These are phyloP conservation scores for Ophion ventricosus DNA, from an alignment of 2,888 invertebrate genomes.

Conservation along the genomic window DNA sequence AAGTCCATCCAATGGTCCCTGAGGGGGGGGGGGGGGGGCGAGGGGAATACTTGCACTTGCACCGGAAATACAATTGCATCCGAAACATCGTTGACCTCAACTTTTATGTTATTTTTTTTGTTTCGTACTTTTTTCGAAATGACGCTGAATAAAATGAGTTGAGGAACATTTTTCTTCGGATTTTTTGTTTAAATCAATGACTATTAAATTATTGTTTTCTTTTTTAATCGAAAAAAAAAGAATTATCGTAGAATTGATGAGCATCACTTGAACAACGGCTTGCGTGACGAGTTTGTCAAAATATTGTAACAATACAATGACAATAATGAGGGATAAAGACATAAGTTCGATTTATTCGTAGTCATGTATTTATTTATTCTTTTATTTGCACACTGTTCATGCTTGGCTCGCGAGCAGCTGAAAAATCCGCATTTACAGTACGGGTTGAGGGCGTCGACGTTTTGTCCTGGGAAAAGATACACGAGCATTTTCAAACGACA, in stretches of 20 bases:
- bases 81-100: neutral
- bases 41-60: conserved; percentile 17
- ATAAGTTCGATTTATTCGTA: neutral
- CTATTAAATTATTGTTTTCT: neutral
- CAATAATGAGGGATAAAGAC: neutral
- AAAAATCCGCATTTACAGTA: neutral
- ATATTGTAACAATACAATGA: neutral
- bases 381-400: neutral
- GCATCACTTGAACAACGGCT: neutral
- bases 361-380: neutral
- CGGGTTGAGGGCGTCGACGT: conserved; percentile 40
- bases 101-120: neutral
- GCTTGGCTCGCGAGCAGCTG: neutral
- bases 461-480: conserved; percentile 26
- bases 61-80: conserved; percentile 23
- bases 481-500: conserved; percentile 20
- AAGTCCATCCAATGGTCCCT: conserved; percentile 10
- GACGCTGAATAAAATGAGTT: neutral
- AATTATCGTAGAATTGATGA: neutral
- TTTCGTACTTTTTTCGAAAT: neutral
- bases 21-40: neutral
- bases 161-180: too few species aligned
- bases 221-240: neutral
- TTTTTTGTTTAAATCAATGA: too few species aligned
- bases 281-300: neutral